phyloP scores from a whole-genome alignment of 2,113 vertebrate species.

The Python bivittatus region DNA sequence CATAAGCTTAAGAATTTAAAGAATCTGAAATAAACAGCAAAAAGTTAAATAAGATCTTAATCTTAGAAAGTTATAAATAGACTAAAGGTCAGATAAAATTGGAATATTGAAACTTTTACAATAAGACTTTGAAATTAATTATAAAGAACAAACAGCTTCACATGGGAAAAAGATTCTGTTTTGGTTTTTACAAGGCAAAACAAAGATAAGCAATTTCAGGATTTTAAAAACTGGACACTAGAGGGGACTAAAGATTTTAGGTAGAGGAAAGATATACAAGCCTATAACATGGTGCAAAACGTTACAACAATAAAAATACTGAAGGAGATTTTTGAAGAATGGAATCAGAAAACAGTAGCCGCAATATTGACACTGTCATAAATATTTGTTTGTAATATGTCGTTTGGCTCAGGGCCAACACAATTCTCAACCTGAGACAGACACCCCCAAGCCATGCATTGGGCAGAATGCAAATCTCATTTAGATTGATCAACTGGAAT shows the following conservation, averaged over 20 bases:
- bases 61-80: background rate
- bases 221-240: background rate
- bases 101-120: background rate
- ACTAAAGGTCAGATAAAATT: background rate
- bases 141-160: background rate
- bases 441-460: background rate
- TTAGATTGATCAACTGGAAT: background rate
- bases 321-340: background rate
- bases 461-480: background rate
- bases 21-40: background rate
- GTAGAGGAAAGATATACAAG: background rate
- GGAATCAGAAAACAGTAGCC: background rate
- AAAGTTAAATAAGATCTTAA: background rate
- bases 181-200: background rate
- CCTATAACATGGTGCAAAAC: background rate
- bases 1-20: background rate
- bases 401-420: background rate
- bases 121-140: background rate
- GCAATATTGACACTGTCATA: background rate
- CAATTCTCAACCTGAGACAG: background rate
- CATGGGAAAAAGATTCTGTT: background rate
- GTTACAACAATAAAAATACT: background rate
- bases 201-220: background rate
- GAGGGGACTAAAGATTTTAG: background rate
- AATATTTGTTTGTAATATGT: background rate